A percentile compares a stretch with the other conserved stretches of the same genome.
These are phyloP conservation scores for Anser cygnoides DNA, from an alignment of 2,113 vertebrate species.

Conservation along the genomic window DNA sequence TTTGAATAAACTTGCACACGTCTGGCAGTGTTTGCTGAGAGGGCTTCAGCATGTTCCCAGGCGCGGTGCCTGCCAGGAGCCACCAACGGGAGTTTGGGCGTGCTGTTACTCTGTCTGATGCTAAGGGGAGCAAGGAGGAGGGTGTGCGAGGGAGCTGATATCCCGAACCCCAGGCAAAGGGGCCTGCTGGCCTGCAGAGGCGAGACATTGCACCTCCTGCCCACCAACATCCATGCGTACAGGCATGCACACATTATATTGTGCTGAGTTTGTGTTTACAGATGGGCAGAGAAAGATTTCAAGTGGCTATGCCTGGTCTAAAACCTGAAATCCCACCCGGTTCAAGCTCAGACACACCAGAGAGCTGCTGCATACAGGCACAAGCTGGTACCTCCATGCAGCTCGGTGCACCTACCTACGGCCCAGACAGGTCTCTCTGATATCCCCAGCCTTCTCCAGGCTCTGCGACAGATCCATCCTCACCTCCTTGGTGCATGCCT, in stretches of 20 bases:
- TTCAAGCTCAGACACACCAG: neutral
- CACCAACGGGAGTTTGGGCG: accelerated
- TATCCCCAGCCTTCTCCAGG: neutral
- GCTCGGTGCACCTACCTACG: accelerated
- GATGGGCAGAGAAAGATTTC: neutral
- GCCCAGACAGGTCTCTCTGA: neutral
- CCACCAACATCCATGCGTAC: accelerated
- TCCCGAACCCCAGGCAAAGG: neutral
- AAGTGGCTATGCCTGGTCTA: neutral
- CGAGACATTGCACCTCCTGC: neutral
- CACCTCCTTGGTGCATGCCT: neutral
- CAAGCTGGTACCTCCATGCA: neutral
- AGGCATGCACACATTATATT: accelerated
- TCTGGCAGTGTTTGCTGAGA: neutral
- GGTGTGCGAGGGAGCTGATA: neutral
- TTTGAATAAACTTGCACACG: neutral
- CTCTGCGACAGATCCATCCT: neutral
- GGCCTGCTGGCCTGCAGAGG: neutral
- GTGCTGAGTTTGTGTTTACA: accelerated
- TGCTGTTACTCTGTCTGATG: neutral
- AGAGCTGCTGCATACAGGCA: neutral
- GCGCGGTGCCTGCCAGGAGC: accelerated
- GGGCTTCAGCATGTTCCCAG: neutral
- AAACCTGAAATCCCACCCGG: neutral
- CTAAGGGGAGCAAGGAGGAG: neutral